phyloP scores from a whole-genome alignment of 2,113 vertebrate species.

The Lepus americanus region DNA sequence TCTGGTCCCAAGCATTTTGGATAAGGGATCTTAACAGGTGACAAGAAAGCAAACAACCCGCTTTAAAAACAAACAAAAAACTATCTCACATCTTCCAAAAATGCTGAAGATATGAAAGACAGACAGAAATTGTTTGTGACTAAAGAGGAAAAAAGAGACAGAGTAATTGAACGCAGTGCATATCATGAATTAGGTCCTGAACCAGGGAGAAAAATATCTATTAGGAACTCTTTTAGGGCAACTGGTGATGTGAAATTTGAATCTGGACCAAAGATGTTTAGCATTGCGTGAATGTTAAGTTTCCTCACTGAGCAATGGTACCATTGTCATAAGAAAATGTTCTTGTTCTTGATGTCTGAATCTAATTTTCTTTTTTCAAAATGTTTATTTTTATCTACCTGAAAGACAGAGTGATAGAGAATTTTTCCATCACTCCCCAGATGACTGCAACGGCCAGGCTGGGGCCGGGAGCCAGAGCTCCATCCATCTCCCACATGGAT shows the following conservation, averaged over 20 bases:
- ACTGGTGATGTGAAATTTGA: not conserved
- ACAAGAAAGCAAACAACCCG: not conserved
- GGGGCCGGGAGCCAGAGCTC: too few relatives aligned
- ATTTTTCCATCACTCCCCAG: too few relatives aligned
- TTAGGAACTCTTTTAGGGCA: not conserved
- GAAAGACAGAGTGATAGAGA: too few relatives aligned
- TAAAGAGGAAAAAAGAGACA: not conserved
- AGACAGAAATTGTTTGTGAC: not conserved
- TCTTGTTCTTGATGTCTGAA: not conserved
- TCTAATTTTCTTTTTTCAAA: too few relatives aligned
- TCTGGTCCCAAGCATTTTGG: too few relatives aligned
- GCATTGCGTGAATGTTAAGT: too few relatives aligned
- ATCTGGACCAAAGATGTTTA: not conserved
- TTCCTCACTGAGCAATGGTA: not conserved
- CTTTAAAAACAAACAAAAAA: not conserved
- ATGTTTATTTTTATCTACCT: too few relatives aligned
- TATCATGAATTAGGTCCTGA: too few relatives aligned
- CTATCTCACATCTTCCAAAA: not conserved
- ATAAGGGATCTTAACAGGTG: not conserved
- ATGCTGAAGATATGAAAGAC: not conserved
- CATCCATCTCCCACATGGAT: too few relatives aligned
- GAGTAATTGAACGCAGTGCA: accelerated
- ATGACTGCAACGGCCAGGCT: too few relatives aligned
- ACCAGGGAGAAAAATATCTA: not conserved
- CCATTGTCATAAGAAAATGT: not conserved